Evolutionary conservation across 2,888 invertebrate species (phyloP).

Genomic region (Dicyrtoma fusca): DNA sequence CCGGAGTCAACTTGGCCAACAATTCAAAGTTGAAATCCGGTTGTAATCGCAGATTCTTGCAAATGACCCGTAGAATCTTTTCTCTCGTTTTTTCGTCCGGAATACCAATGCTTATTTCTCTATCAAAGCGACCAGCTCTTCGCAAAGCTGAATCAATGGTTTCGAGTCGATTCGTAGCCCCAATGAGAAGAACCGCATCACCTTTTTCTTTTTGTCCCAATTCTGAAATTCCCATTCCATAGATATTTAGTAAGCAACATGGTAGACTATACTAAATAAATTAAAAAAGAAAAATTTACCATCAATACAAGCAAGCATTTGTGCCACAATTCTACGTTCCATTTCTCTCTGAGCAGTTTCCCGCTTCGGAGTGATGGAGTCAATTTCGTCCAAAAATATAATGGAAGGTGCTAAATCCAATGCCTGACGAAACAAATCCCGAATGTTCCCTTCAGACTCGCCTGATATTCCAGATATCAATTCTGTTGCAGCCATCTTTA

Average conservation of each 20-base stretch:
- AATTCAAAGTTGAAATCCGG: conserved; percentile 72
- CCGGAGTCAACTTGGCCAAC: conserved; percentile 86
- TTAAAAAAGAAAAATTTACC: conserved; percentile 61
- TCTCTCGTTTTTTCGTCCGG: conserved; percentile 81
- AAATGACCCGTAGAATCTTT: conserved; percentile 76
- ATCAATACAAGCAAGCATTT: conserved; percentile 86
- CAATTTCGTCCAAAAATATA: conserved; percentile 94
- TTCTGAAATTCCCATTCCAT: conserved; percentile 59
- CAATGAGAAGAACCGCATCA: conserved; percentile 78
- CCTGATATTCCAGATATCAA: conserved; percentile 93
- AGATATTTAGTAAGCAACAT: background rate
- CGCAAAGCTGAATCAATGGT: conserved; percentile 88
- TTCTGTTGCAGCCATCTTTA: conserved; percentile 89
- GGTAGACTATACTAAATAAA: background rate
- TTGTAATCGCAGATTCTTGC: conserved; percentile 71
- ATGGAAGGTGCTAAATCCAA: conserved; percentile 75
- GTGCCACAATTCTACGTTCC: conserved; percentile 94
- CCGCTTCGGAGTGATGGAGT: conserved; percentile 90
- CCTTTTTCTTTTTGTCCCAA: conserved; percentile 64
- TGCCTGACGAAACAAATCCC: conserved; percentile 88
- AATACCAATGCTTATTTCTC: conserved; percentile 91
- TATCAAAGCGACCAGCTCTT: conserved; percentile 88
- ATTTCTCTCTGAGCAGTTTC: conserved; percentile 91
- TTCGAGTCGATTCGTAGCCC: conserved; percentile 95
- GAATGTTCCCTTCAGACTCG: conserved; percentile 76